These are phyloP conservation scores for Acrocephalus arundinaceus DNA, from an alignment of 2,113 vertebrate species.

Conservation along the genomic window DNA sequence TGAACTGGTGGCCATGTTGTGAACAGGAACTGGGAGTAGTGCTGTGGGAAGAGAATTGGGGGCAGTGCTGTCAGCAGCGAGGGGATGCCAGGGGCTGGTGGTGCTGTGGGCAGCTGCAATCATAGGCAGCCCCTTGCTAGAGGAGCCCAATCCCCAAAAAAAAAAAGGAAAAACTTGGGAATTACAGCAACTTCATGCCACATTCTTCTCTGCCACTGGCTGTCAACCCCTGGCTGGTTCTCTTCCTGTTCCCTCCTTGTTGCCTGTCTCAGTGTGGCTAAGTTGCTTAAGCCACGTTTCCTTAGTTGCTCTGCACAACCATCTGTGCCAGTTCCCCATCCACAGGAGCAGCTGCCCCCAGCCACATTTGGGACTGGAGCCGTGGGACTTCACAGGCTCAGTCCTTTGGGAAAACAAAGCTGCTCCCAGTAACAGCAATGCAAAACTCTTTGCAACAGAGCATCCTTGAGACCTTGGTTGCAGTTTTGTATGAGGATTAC, in stretches of 20 bases:
- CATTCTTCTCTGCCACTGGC: background rate
- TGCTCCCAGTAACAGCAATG: background rate
- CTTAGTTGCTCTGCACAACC: background rate
- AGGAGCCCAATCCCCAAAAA: accelerated
- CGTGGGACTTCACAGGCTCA: background rate
- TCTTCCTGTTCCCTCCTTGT: background rate
- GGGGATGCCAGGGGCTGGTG: background rate
- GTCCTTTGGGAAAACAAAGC: background rate
- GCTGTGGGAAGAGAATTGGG: background rate
- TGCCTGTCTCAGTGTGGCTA: background rate
- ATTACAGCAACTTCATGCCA: background rate
- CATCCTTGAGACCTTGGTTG: background rate
- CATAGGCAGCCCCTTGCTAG: background rate
- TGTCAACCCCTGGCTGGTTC: background rate
- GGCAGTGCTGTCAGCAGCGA: background rate
- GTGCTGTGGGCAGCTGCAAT: background rate
- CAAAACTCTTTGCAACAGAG: background rate
- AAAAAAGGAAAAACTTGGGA: background rate
- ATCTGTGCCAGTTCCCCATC: background rate
- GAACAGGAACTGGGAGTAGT: background rate
- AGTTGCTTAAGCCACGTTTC: background rate
- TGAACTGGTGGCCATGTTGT: accelerated
- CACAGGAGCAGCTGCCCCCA: accelerated
- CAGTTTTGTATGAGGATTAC: background rate
- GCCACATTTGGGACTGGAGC: background rate